These are phyloP conservation scores for Sinosuthora webbiana DNA, from an alignment of 2,113 vertebrate species.

Conservation along the genomic window DNA sequence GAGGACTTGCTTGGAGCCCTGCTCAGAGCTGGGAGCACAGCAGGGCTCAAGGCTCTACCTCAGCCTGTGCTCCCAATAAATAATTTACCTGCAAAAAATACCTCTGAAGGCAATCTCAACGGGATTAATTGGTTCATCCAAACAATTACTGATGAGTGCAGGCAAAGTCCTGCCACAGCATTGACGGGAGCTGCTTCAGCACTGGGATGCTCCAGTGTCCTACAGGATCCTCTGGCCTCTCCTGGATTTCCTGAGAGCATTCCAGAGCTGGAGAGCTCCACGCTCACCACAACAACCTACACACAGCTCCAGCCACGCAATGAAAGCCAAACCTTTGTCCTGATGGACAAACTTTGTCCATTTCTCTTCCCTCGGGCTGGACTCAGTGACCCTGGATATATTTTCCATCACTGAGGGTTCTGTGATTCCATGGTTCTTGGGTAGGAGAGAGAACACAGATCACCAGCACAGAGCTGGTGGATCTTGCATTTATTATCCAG, in stretches of 20 bases:
- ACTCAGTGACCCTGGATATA: fast-evolving
- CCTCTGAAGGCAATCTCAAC: not conserved
- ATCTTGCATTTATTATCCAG: fast-evolving
- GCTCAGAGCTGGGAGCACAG: not conserved
- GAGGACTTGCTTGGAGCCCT: not conserved
- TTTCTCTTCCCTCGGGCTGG: not conserved
- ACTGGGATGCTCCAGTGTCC: no score
- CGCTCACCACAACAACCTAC: not conserved
- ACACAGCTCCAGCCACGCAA: fast-evolving
- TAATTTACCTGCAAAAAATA: not conserved
- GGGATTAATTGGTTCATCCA: not conserved
- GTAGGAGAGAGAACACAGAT: not conserved
- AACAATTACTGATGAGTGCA: not conserved
- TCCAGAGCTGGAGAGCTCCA: not conserved
- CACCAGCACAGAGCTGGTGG: fast-evolving
- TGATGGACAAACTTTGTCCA: not conserved
- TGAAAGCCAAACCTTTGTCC: fast-evolving
- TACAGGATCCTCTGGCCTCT: not conserved
- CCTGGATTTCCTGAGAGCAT: not conserved
- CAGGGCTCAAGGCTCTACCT: not conserved
- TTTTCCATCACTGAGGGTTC: not conserved
- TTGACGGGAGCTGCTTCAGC: not conserved
- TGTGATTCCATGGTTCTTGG: not conserved
- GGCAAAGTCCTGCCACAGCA: not conserved
- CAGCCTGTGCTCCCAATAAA: not conserved